A percentile compares a stretch with the other conserved stretches of the same genome.
Evolutionary conservation across 1,140 invertebrate genomes (phyloP).

Genomic region (Heliconius himera): DNA sequence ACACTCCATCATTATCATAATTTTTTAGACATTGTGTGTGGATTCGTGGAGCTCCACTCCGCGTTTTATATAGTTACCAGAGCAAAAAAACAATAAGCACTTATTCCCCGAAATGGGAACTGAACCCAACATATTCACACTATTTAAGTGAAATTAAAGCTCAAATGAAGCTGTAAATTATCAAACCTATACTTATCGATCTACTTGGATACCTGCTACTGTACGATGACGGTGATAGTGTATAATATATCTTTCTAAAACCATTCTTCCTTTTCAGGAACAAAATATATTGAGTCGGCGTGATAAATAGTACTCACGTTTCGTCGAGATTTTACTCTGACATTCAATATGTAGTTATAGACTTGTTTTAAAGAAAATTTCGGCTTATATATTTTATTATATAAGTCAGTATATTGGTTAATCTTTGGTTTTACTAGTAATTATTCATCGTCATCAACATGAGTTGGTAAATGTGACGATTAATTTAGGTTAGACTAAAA

Average conservation of each 20-base stretch:
- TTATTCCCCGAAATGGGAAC: background rate
- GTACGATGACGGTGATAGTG: background rate
- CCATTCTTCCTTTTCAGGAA: slow-evolving; percentile 7
- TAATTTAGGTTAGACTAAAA: too few relatives aligned
- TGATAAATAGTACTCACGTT: slow-evolving; percentile 9
- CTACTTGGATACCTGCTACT: background rate
- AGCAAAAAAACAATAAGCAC: background rate
- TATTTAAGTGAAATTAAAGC: too few relatives aligned
- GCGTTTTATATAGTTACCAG: background rate
- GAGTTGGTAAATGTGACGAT: too few relatives aligned
- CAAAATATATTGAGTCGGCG: slow-evolving; percentile 4
- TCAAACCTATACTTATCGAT: background rate
- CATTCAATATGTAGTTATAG: background rate
- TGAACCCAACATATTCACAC: too few relatives aligned
- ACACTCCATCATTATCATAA: too few relatives aligned
- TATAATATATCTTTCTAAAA: slow-evolving; percentile 5
- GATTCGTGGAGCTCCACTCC: background rate
- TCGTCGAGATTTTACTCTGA: background rate
- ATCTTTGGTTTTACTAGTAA: too few relatives aligned
- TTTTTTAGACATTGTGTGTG: background rate
- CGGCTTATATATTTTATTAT: too few relatives aligned
- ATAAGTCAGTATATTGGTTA: too few relatives aligned
- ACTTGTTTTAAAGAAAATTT: background rate
- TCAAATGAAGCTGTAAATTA: too few relatives aligned
- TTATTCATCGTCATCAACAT: too few relatives aligned